Evolutionary conservation across 2,113 vertebrate genomes (phyloP), one percentile per base, ranked within the genome.

Genomic region (Monopterus albus): DNA sequence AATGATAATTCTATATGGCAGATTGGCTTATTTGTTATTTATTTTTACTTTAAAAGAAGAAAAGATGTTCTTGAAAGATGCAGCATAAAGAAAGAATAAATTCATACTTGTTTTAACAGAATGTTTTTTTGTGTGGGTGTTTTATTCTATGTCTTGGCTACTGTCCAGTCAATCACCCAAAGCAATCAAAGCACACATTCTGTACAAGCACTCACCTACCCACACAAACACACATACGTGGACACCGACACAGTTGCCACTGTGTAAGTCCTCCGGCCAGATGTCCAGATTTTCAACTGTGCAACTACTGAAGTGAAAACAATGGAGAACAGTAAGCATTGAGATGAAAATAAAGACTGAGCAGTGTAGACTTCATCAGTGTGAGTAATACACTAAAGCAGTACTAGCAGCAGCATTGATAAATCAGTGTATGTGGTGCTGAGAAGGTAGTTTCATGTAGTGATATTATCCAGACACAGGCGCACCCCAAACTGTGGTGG

Each of bases 61-160:
- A 75, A 68, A 68, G 6, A 79, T 60, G 60, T 73, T 71, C 64
- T 72, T 74, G 20, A 57, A 71, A 71, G 51, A 75, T 51, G 42
- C 51, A 69, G 9, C 36, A 61, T 72, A 46, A 75, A 79, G 72
- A 67, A 85, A 68, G 7, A 93, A 92, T 91, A 89, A 87, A 93
- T 91, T 85, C 81, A 56, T 87, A 88, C 88, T 86, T 88, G 85
- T 81, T 91, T 91, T 80, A 82, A 56, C 84, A 82, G 71, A 79
- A 65, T 29, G 40, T 15, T 55, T 68, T 60, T 26, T 35, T 1
- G 79, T 46, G 87, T 91, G 82, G 86, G 82, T 0, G 69, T 85
- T 69, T 89, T 42, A 79, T 79, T 87, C 80, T 75, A 75, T 68
- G 38, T 73, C 47, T 86, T 85, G 69, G 77, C 29, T 7, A 43